Evolutionary conservation across 2,888 invertebrate species (phyloP).

Genomic region (Archips crataeganus): DNA sequence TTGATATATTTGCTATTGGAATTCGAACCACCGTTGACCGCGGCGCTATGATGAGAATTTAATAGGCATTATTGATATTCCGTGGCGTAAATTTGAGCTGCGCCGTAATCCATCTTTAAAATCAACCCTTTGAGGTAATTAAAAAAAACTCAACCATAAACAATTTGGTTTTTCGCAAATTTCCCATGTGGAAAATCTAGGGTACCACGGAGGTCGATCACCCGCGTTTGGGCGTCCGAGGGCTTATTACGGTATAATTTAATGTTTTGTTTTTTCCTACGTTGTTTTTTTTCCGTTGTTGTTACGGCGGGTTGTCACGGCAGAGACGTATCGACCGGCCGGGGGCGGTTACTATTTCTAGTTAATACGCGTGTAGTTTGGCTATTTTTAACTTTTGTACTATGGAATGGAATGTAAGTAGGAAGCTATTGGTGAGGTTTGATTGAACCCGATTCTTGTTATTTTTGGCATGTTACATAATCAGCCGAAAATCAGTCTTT

Average conservation of each 20-base stretch:
- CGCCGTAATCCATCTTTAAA: constrained; percentile 22
- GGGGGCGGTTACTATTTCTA: constrained; percentile 47
- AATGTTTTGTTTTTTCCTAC: constrained; percentile 77
- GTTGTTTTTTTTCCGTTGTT: constrained; percentile 70
- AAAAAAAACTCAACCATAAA: constrained; percentile 44
- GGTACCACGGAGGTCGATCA: constrained; percentile 73
- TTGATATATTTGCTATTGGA: constrained; percentile 32
- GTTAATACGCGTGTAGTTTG: constrained; percentile 45
- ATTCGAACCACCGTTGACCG: constrained; percentile 27
- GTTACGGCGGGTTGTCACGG: constrained; percentile 81
- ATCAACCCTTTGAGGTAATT: constrained; percentile 32
- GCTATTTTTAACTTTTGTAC: constrained; percentile 45
- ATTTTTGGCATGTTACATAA: constrained; percentile 4
- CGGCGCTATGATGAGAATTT: constrained; percentile 35
- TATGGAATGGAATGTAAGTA: constrained; percentile 28
- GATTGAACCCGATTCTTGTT: constrained; percentile 6
- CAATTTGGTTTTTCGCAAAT: constrained; percentile 65
- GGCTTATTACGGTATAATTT: constrained; percentile 81
- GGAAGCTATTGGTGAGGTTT: constrained; percentile 17
- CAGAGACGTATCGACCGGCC: constrained; percentile 71
- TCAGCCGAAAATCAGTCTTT: neutral
- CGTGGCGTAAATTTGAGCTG: constrained; percentile 18
- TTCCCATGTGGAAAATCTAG: constrained; percentile 82
- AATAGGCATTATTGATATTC: constrained; percentile 37
- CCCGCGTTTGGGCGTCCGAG: constrained; percentile 68